These are phyloP conservation scores for Heloderma charlesbogerti DNA, from an alignment of 2,113 vertebrate species.

Conservation along the genomic window DNA sequence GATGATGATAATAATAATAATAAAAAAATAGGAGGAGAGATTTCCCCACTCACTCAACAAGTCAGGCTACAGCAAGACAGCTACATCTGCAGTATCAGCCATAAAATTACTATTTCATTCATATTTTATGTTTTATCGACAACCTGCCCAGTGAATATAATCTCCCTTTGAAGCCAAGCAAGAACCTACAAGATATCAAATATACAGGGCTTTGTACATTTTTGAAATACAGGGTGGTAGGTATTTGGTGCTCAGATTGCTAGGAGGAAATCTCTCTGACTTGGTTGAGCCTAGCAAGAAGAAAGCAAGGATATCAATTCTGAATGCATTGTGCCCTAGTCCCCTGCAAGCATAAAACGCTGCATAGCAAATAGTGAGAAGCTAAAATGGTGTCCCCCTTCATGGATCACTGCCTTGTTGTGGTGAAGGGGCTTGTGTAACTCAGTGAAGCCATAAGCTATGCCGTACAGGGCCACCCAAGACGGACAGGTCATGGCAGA, in stretches of 20 bases:
- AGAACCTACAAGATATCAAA: conserved; percentile 46
- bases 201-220: conserved; percentile 30
- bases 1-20: too few relatives aligned
- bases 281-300: conserved; percentile 36
- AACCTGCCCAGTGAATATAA: conserved; percentile 46
- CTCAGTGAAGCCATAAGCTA: too few relatives aligned
- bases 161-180: conserved; percentile 52
- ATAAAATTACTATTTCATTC: conserved; percentile 51
- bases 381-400: conserved; percentile 29
- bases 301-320: conserved; percentile 34
- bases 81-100: not conserved
- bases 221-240: conserved; percentile 39
- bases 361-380: not conserved
- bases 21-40: too few relatives aligned
- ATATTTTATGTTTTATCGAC: conserved; percentile 41
- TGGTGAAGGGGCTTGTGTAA: too few relatives aligned
- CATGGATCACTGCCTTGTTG: too few relatives aligned
- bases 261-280: conserved; percentile 38
- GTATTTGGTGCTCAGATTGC: conserved; percentile 41
- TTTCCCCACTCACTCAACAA: not conserved
- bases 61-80: not conserved
- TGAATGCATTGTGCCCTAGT: not conserved
- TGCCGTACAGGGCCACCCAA: too few relatives aligned
- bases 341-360: not conserved
- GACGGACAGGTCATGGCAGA: too few relatives aligned